Evolutionary conservation across 1,140 invertebrate genomes (phyloP).

Genomic region (Drosophila fuyamai): DNA sequence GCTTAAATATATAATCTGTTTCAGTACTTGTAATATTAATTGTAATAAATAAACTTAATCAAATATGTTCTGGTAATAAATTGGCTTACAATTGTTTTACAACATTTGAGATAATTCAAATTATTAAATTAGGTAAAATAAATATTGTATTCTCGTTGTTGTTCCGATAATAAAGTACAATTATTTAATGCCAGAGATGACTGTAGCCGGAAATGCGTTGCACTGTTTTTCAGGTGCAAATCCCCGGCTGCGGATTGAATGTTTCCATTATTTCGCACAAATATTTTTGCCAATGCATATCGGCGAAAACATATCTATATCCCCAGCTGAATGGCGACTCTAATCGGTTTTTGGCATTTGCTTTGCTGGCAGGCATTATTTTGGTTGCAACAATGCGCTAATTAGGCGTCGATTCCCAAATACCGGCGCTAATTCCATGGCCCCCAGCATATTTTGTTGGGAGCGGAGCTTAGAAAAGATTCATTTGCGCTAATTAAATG

Average conservation of each 20-base stretch:
- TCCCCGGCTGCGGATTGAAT: conserved; percentile 20
- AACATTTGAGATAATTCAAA: too few species aligned
- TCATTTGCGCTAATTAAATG: conserved; percentile 43
- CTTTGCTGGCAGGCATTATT: conserved; percentile 30
- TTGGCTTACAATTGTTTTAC: too few species aligned
- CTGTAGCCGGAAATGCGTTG: conserved; percentile 5
- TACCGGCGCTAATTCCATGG: conserved; percentile 25
- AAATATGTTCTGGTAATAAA: too few species aligned
- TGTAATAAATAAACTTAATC: too few species aligned
- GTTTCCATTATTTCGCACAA: conserved; percentile 32
- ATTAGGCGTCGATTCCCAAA: conserved; percentile 47
- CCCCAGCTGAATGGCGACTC: conserved; percentile 27
- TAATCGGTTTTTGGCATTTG: conserved; percentile 46
- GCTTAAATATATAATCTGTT: too few species aligned
- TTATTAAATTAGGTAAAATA: too few species aligned
- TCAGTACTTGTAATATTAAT: too few species aligned
- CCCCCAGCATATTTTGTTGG: not conserved
- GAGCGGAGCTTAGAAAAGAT: conserved; percentile 13
- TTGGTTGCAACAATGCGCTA: conserved; percentile 44
- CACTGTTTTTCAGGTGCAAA: conserved; percentile 34
- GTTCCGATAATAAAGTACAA: too few species aligned
- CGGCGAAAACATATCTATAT: conserved; percentile 21
- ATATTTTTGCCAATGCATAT: conserved; percentile 14
- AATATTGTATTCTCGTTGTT: too few species aligned
- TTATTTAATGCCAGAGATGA: not conserved